Base-by-base conservation (phyloP, 2,888 invertebrate species). In the Oligia latruncula region DNA sequence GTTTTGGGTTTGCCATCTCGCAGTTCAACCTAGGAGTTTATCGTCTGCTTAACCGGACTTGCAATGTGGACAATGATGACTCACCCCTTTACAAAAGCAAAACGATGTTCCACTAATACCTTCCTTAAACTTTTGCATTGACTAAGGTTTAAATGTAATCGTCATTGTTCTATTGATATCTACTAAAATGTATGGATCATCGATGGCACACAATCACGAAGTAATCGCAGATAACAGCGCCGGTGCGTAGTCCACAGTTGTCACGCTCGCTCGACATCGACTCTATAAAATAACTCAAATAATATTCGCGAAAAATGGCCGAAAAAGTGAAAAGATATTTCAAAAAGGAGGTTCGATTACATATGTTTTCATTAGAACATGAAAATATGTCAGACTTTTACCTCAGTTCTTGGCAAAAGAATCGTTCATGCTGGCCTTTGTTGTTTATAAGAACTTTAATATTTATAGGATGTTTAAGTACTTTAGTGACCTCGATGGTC, bases 331-430 rank as follows among this genome's bases (percentile, higher is more conserved):
- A 92, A 85, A 91, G 92, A 76, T 95, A 95, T 90, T 95, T 95
- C 52, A 93, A 90, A 84, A 90, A 88, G 8, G 93, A 96, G 76
- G 93, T 95, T 76, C 90, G 90, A 78, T 58, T 78, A 70, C 86
- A 90, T 2, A 95, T 88, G 87, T 92, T 95, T 52, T 80, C 74
- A 9, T 88, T 96, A 65, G 91, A 95, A 68, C 92, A 95, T 78
- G 95, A 95, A 2, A 86, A 86, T 43, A 85, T 89, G 0, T 83
- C 94, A 4, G 95, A 95, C 80, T 96, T 96, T 86, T 95, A 94
- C 80, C 55, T 95, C 0, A 89, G 93, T 65, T 92, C 92, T 74
- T 95, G 93, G 85, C 95, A 95, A 87, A 92, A 83, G 13, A 94
- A 93, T 81, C 89, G 91, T 4, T 94, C 95, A 0, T 77, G 90